Evolutionary conservation across 2,113 vertebrate genomes (phyloP).

Genomic region (Lagopus muta): DNA sequence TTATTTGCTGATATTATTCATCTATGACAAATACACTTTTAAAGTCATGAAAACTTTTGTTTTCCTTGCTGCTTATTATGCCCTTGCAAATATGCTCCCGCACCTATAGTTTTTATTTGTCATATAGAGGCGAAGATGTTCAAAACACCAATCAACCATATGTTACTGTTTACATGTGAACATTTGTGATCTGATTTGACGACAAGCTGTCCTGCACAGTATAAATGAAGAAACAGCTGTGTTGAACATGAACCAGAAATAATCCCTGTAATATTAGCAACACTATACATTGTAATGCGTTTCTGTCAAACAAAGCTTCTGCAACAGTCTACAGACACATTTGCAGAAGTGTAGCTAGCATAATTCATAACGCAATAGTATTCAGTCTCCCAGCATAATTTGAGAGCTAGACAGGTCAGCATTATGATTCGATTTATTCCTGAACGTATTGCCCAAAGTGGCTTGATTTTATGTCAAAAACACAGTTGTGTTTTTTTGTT

Average conservation of each 20-base stretch:
- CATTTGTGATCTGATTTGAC: slow-evolving; percentile 59
- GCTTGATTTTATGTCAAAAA: not conserved
- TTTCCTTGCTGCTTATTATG: not conserved
- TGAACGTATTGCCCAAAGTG: not conserved
- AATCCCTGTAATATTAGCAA: slow-evolving; percentile 67
- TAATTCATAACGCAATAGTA: not conserved
- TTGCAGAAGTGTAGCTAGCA: not conserved
- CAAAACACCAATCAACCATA: slow-evolving; percentile 29
- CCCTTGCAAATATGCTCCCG: not conserved
- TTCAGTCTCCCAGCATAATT: not conserved
- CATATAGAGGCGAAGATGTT: not conserved
- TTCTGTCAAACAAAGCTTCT: slow-evolving; percentile 57
- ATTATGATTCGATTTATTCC: not conserved
- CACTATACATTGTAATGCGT: not conserved
- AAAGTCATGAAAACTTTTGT: not conserved
- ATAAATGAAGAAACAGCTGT: slow-evolving; percentile 73
- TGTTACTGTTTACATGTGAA: slow-evolving; percentile 54
- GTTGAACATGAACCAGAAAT: slow-evolving; percentile 63
- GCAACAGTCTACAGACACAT: slow-evolving; percentile 27
- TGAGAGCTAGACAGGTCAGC: not conserved
- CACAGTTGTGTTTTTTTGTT: not conserved
- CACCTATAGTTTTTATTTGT: not conserved
- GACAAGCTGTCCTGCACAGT: slow-evolving; percentile 56
- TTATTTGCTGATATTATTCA: not conserved
- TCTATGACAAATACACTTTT: not conserved